These are phyloP conservation scores for Limnodromus scolopaceus DNA, from an alignment of 2,797 vertebrate species.

Conservation along the genomic window DNA sequence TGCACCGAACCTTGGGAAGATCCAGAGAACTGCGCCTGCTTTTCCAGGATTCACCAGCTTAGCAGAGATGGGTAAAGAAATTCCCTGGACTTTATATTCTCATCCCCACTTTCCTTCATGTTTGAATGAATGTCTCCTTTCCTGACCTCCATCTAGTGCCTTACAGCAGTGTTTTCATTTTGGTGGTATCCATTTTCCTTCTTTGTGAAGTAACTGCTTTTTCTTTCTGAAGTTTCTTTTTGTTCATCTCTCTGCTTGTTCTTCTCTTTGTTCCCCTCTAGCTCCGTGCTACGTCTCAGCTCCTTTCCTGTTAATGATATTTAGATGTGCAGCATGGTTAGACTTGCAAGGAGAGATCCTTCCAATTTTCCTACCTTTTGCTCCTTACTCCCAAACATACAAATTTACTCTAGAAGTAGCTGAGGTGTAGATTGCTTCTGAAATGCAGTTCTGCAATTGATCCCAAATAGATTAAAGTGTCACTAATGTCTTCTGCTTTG, in stretches of 20 bases:
- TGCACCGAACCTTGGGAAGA: conserved; percentile 92
- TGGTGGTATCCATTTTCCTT: neutral
- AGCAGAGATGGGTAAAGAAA: conserved; percentile 88
- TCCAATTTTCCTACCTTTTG: neutral
- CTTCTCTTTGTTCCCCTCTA: neutral
- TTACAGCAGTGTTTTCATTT: neutral
- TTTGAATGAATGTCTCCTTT: neutral
- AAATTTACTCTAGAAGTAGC: neutral
- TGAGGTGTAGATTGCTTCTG: neutral
- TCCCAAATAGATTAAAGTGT: neutral
- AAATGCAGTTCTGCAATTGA: neutral
- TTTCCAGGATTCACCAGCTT: conserved; percentile 93
- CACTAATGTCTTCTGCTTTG: neutral
- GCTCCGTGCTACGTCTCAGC: neutral
- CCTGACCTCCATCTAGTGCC: neutral
- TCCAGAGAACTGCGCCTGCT: conserved; percentile 87
- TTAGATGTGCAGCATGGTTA: neutral
- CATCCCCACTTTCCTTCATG: neutral
- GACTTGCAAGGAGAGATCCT: neutral
- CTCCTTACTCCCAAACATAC: neutral
- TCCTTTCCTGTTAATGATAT: neutral
- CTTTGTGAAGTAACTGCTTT: neutral
- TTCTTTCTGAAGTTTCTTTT: neutral
- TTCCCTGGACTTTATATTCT: neutral
- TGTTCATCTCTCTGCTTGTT: neutral